Percentiles rank a stretch among this genome's conserved stretches.
These are phyloP conservation scores for Heliothis peltigera DNA, from an alignment of 2,888 invertebrate species.

Conservation along the genomic window DNA sequence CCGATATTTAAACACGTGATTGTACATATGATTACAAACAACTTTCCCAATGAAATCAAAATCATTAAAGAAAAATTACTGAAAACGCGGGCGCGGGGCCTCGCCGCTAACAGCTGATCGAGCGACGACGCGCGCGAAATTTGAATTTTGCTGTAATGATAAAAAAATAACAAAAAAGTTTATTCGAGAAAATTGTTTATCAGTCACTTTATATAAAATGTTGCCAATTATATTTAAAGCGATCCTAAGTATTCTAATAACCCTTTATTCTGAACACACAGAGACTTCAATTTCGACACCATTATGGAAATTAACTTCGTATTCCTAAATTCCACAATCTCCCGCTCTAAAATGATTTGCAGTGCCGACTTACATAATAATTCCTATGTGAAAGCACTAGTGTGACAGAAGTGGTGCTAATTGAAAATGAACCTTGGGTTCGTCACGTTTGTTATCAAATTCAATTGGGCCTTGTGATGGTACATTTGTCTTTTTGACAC, in stretches of 20 bases:
- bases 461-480: not conserved
- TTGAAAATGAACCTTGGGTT: not conserved
- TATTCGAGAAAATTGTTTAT: no score
- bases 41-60: no score
- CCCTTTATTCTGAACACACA: not conserved
- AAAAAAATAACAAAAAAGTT: no score
- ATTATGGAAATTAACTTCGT: conserved; percentile 33
- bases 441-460: not conserved
- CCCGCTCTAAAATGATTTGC: conserved; percentile 1
- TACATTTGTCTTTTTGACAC: not conserved
- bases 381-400: conserved; percentile 19
- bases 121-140: no score
- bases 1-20: no score
- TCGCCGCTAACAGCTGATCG: no score
- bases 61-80: no score
- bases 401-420: conserved; percentile 14
- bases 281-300: conserved; percentile 9
- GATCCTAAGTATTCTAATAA: conserved; percentile 21
- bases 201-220: no score
- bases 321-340: conserved; percentile 9
- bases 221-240: conserved; percentile 7
- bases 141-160: no score
- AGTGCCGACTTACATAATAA: conserved; percentile 23
- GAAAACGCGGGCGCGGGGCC: no score
- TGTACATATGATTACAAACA: no score